A percentile compares a stretch with the other conserved stretches of the same genome.
These are phyloP conservation scores for Myotis davidii DNA, from an alignment of 2,113 vertebrate genomes.

Conservation along the genomic window DNA sequence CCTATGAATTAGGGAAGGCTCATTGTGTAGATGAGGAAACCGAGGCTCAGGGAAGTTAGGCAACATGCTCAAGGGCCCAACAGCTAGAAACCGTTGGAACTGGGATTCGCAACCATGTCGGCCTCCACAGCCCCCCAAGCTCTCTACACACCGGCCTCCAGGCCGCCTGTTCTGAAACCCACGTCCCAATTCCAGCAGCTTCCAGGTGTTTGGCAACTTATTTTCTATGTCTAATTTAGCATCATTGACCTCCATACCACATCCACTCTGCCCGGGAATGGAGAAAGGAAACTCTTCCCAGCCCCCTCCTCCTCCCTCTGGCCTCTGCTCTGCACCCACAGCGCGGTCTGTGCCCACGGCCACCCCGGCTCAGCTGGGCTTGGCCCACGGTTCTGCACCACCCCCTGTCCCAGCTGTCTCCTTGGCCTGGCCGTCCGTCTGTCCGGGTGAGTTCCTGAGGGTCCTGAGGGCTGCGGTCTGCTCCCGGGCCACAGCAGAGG, in stretches of 20 bases:
- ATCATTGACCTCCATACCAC: fast-evolving
- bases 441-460: neutral
- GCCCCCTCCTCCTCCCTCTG: neutral
- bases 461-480: neutral
- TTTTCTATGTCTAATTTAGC: neutral
- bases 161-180: neutral
- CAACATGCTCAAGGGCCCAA: neutral
- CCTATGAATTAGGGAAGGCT: no score
- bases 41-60: neutral
- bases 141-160: neutral
- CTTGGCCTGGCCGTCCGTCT: neutral
- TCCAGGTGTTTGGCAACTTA: neutral
- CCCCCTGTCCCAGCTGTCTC: neutral
- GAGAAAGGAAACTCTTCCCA: neutral
- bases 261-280: neutral
- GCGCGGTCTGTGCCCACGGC: fast-evolving
- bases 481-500: neutral
- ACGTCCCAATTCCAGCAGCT: neutral
- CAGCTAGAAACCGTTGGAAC: fast-evolving
- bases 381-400: fast-evolving
- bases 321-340: fast-evolving
- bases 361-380: neutral
- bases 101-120: neutral
- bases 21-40: neutral
- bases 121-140: fast-evolving